phyloP scores from a whole-genome alignment of 2,797 vertebrate species.

The Lepidocolaptes lacrymiger region DNA sequence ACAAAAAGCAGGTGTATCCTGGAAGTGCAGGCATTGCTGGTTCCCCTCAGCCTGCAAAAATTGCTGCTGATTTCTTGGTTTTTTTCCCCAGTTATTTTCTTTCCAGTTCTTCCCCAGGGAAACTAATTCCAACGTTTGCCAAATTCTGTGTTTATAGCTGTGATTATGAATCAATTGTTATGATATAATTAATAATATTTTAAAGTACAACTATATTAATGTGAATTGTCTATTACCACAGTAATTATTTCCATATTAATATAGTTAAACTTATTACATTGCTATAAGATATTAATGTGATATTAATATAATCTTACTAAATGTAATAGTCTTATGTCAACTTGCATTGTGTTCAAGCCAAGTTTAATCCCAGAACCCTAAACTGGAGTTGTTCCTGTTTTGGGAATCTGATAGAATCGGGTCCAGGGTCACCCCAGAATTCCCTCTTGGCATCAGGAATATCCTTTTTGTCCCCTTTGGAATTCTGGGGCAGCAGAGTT shows the following conservation, averaged over 20 bases:
- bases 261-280: background rate
- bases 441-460: background rate
- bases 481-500: background rate
- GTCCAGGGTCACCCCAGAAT: background rate
- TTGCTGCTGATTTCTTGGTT: background rate
- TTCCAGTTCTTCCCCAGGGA: background rate
- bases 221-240: no score
- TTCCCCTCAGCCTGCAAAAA: background rate
- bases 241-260: background rate
- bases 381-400: no score
- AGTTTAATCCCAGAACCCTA: background rate
- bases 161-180: background rate
- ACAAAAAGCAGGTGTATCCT: background rate
- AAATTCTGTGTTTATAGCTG: fast-evolving
- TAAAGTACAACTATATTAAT: background rate
- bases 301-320: background rate
- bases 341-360: background rate
- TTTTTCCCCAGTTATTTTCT: background rate
- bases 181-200: background rate
- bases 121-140: background rate
- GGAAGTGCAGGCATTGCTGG: background rate
- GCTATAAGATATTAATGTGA: background rate
- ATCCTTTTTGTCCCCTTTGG: background rate
- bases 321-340: fast-evolving
- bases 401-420: background rate